Evolutionary conservation across 2,888 invertebrate species (phyloP).

Genomic region (Oscheius sp.): DNA sequence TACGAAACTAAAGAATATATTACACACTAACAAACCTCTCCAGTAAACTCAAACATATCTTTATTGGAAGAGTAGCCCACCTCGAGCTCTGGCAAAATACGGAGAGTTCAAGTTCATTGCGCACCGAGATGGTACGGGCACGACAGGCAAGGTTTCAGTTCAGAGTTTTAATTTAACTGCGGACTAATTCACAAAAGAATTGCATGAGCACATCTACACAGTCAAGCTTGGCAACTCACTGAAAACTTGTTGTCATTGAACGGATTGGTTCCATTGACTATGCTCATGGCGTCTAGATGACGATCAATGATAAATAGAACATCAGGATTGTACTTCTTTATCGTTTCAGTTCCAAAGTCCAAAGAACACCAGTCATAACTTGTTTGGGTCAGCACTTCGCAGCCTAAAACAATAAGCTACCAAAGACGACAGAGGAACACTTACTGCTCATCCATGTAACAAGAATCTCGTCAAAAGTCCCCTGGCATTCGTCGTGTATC

Average conservation of each 20-base stretch:
- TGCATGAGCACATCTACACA: too few species aligned
- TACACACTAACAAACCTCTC: too few species aligned
- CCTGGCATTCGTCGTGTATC: constrained; percentile 4
- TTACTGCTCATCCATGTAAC: background rate
- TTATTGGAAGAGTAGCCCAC: too few species aligned
- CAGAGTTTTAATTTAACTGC: too few species aligned
- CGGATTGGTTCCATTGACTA: constrained; percentile 4
- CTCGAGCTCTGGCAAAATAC: too few species aligned
- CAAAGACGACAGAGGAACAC: too few species aligned
- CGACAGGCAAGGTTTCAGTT: too few species aligned
- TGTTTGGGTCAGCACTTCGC: constrained; percentile 12
- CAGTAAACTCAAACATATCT: too few species aligned
- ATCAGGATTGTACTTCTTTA: constrained; percentile 10
- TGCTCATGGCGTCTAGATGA: background rate
- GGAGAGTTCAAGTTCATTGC: too few species aligned
- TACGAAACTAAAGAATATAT: too few species aligned
- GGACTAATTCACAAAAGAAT: too few species aligned
- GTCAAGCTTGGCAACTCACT: background rate
- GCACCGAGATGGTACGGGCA: too few species aligned
- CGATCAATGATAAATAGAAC: constrained; percentile 3
- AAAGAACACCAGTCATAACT: background rate
- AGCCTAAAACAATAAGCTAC: background rate
- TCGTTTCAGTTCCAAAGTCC: background rate
- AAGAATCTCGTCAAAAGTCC: background rate
- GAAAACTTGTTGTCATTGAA: constrained; percentile 20